Evolutionary conservation across 1,140 invertebrate genomes (phyloP).

Genomic region (Lasioglossum albipes): DNA sequence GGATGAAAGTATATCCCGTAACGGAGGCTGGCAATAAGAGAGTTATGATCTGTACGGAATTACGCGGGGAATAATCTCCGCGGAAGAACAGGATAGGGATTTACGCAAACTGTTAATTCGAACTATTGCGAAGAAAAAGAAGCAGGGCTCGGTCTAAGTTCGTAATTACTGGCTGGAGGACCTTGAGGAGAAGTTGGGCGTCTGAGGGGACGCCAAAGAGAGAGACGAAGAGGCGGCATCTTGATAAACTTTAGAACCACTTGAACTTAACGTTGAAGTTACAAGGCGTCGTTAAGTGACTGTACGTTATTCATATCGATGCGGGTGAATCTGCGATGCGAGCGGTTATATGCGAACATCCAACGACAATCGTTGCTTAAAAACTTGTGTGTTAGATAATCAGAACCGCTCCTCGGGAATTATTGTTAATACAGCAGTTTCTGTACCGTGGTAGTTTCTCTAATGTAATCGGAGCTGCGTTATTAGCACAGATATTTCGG

Average conservation of each 20-base stretch:
- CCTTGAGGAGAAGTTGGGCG: conserved; percentile 1
- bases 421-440: too few species aligned
- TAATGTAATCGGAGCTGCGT: background rate
- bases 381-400: background rate
- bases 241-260: conserved; percentile 54
- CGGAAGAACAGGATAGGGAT: background rate
- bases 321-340: background rate
- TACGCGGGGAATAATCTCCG: background rate
- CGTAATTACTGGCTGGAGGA: conserved; percentile 8
- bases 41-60: background rate
- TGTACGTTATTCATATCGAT: conserved; percentile 42
- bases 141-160: background rate
- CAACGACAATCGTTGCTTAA: background rate
- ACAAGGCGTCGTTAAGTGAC: conserved; percentile 53
- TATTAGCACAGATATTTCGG: background rate
- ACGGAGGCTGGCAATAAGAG: too few species aligned
- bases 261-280: conserved; percentile 54
- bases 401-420: background rate
- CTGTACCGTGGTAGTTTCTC: background rate
- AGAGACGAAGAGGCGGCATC: conserved; percentile 5
- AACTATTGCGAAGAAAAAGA: background rate
- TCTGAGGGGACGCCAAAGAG: background rate
- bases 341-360: too few species aligned
- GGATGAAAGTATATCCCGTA: too few species aligned
- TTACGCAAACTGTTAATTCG: background rate